phyloP scores from a whole-genome alignment of 2,888 invertebrate species.

The Rhodophaea formosa region DNA sequence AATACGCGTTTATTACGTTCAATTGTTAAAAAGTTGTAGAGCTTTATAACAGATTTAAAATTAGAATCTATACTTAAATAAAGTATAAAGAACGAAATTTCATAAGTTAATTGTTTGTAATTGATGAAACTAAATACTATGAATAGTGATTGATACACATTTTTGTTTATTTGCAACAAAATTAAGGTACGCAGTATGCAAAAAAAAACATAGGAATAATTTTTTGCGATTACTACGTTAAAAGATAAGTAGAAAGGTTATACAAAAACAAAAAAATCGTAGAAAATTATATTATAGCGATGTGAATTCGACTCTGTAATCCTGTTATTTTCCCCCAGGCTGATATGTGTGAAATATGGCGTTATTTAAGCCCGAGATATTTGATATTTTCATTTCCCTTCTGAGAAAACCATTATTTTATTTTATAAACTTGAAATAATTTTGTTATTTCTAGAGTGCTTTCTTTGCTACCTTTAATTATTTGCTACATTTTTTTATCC shows the following conservation, averaged over 20 bases:
- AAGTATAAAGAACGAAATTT: too few species aligned
- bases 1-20: background rate
- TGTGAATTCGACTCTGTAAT: constrained; percentile 5
- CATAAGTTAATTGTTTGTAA: too few species aligned
- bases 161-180: too few species aligned
- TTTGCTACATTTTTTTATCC: too few species aligned
- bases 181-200: too few species aligned
- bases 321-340: background rate
- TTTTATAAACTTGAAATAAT: background rate
- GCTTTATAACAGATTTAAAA: too few species aligned
- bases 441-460: background rate
- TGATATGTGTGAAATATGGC: background rate
- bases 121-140: too few species aligned
- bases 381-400: background rate
- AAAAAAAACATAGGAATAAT: too few species aligned
- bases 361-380: background rate
- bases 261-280: background rate
- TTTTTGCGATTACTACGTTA: background rate
- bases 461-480: too few species aligned
- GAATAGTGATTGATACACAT: too few species aligned
- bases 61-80: too few species aligned
- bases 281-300: background rate
- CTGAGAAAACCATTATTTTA: background rate
- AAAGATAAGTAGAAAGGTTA: background rate
- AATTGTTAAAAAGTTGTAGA: too few species aligned